Evolutionary conservation across 1,140 invertebrate species (phyloP), one percentile per base, ranked within the genome.

Genomic region (Drosophila sp.): DNA sequence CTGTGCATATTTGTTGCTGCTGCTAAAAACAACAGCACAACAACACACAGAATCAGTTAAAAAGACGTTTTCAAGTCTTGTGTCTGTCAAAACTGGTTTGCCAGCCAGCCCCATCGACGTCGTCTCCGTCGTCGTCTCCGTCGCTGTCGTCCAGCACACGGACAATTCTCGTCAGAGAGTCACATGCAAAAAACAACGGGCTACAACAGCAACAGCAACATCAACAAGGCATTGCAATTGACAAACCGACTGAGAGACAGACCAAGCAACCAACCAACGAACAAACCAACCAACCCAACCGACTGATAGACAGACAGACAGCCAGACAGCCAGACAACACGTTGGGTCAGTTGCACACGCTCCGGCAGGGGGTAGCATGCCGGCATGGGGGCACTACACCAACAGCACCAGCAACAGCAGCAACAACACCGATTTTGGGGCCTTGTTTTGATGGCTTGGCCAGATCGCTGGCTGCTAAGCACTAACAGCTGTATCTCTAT

Each of bases 1-100:
- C 72, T 79, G 77, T 80, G 77, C 77, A 85, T 80, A 85, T 85
- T 85, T 85, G 81, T 85, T 85, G 77, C 74, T 68, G 73, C 67
- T 75, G 71, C 77, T 54, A 70, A 72, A 68, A 72, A 72, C 67
- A 65, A 75, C 55, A 71, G 33, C 63, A 60, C 35, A 71, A 74
- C 17, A 65, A 57, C 73, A 72, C 72, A 86, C 70, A 84, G 84
- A 87, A 87, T 89, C 84, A 84, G 84, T 89, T 87, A 87, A 87
- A 87, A 80, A 87, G 84, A 87, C 83, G 84, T 82, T 86, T 76
- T 87, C 84, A 87, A 87, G 83, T 76, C 83, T 86, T 86, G 82
- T 87, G 82, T 89, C 84, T 80, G 78, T 84, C 81, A 83, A 87
- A 87, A 87, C 83, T 87, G 83, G 83, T 87, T 87, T 86, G 79